phyloP scores from a whole-genome alignment of 2,888 invertebrate species.

The Seira musarum region DNA sequence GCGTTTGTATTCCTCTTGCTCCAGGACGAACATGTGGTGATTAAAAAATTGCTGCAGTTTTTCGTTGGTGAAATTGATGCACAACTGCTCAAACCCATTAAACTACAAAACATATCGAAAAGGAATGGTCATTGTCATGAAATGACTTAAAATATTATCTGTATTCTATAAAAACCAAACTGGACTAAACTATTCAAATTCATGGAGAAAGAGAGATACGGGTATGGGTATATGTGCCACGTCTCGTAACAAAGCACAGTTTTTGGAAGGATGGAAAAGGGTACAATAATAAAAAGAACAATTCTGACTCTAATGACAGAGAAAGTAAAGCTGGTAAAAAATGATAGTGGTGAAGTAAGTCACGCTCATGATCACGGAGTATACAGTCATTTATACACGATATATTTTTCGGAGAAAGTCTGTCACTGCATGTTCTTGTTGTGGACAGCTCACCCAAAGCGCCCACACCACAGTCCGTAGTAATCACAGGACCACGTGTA shows the following conservation, averaged over 20 bases:
- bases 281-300: neutral
- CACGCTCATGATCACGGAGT: no score
- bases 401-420: no score
- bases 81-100: conserved; percentile 96
- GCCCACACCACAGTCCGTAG: no score
- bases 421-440: no score
- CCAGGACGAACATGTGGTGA: conserved; percentile 96
- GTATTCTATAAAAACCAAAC: neutral
- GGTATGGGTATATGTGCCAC: neutral
- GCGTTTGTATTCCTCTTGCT: conserved; percentile 95
- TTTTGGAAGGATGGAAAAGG: neutral
- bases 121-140: conserved; percentile 53
- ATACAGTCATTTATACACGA: no score
- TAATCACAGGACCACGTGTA: no score
- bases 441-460: no score
- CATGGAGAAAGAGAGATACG: neutral
- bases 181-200: conserved; percentile 7
- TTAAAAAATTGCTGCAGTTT: conserved; percentile 97
- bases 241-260: conserved; percentile 7
- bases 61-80: conserved; percentile 97
- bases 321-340: no score
- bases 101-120: conserved; percentile 76
- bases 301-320: no score
- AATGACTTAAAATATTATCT: conserved; percentile 45
- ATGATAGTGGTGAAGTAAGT: no score